Base-by-base conservation (phyloP, 1,140 invertebrate genomes). In the Tetramorium alpestre region DNA sequence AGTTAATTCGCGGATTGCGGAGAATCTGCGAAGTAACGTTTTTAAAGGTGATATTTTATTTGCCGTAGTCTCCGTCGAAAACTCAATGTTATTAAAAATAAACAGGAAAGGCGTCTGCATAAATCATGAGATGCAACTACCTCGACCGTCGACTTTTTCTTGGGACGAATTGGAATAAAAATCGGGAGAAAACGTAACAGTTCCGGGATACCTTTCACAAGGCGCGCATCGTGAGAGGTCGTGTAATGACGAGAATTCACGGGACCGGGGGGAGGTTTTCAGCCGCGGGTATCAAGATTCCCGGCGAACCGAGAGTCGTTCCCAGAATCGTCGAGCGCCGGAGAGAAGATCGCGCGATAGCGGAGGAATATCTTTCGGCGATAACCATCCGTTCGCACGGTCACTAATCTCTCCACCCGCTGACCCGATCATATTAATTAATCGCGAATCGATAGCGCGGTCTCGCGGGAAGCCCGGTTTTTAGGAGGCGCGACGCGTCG, bases 401-500 rank as follows among this genome's bases (percentile, higher is more conserved):
- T 56, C 60, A 22, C 47, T 44, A 58, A 85, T 81, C 86, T 18
- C 8, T 75, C 60, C 44, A 18, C 13, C 67, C 22, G 18, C 8
- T 41, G 58, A 56, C 44, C 58, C 49, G 75, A 85, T 54, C 54
- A 28, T 90, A 85, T 82, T 86, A 85, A 86, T 90, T 88, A 88
- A 90, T 89, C 64, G 67, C 2, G 18, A 56, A 8, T 47, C 56
- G 75, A 85, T 85, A 54, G 54, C 65, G 33, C 75, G 72, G 49
- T 8, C 49, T 8, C 28, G 67, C 38, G 70, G 85, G 65, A 88
- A 85, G 69, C 33, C 11, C 41, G 25, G 25, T 25, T 60, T 60
- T 85, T 76, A 62, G 58, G 38, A 47, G 13, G 22, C 44, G 38
- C 22, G 16, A 84, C 67, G 44, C 67, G 58, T 22, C 84, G 67